Base-by-base conservation (phyloP, 2,888 invertebrate genomes). In the Plagodis pulveraria region DNA sequence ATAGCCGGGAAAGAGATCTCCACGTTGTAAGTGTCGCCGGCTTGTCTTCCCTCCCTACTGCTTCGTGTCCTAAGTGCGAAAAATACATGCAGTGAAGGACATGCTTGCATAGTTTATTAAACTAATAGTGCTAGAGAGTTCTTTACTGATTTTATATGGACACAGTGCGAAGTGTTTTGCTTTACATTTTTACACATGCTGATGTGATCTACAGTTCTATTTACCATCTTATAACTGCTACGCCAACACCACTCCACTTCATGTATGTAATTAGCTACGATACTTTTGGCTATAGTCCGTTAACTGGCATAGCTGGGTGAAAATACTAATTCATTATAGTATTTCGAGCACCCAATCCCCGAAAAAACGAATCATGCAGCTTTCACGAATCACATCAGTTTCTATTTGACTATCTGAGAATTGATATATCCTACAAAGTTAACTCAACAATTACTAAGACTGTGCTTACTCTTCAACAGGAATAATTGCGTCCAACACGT, bases 1-100 rank as follows among this genome's bases (percentile, higher is more conserved):
- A 97, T 94, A 81, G 97, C 96, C 84, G 97, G 97, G 95, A 98
- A 98, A 84, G 97, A 95, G 89, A 98, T 96, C 93, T 97, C 96
- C 87, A 98, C 95, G 93, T 94, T 96, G 94, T 98, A 98, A 77
- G 97, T 97, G 91, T 97, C 97, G 86, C 96, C 96, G 86, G 95
- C 96, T 93, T 97, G 97, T 82, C 97, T 95, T 86, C 96, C 96
- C 93, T 97, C 96, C 87, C 97, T 96, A 90, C 87, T 89, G 89
- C 91, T 91, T 81, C 91, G 89, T 84, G 93, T 93, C 95, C 96
- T 96, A 95, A 93, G 94, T 93, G 93, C 93, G 84, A 94, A 87
- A 89, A 84, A 86, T 69, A 84, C 91, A 91, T 91, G 91, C 91
- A 89, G 90, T 91, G 91, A 84, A 87, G 83, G 85, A 91, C 87